Evolutionary conservation across 2,888 invertebrate species (phyloP).

Genomic region (Exocentrus adspersus): DNA sequence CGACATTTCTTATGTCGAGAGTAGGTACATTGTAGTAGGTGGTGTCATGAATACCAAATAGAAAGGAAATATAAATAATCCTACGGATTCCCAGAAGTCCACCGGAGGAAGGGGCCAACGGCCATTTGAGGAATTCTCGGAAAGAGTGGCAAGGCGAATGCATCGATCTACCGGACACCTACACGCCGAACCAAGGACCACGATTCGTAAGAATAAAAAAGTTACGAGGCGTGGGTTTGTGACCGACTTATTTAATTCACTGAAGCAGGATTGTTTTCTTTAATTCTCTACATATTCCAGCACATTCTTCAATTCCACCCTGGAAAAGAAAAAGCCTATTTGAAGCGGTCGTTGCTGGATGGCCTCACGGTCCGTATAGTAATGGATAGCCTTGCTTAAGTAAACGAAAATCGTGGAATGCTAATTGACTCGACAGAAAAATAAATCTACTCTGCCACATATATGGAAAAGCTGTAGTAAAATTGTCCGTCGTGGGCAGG

Average conservation of each 20-base stretch:
- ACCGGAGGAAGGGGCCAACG: conserved; percentile 18
- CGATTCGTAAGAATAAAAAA: too few species aligned
- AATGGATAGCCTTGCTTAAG: too few species aligned
- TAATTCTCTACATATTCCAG: too few species aligned
- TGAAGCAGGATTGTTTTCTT: too few species aligned
- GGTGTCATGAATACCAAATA: conserved; percentile 32
- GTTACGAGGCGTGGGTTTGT: too few species aligned
- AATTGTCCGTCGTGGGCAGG: not conserved
- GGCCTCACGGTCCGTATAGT: conserved; percentile 4
- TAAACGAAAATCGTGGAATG: too few species aligned
- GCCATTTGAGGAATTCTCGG: conserved; percentile 27
- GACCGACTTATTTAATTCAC: too few species aligned
- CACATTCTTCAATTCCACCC: too few species aligned
- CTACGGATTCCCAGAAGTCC: conserved; percentile 33
- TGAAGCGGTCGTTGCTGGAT: not conserved
- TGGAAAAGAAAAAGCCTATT: conserved; percentile 9
- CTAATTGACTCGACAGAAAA: too few species aligned
- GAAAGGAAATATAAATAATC: conserved; percentile 34
- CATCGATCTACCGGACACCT: conserved; percentile 12
- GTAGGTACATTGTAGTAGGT: conserved; percentile 22
- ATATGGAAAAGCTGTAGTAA: conserved; percentile 1
- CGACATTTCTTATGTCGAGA: conserved; percentile 15
- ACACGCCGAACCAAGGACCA: too few species aligned
- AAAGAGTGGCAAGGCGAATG: conserved; percentile 20
- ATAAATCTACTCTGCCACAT: not conserved